Base-by-base conservation (phyloP, 2,888 invertebrate species). In the Euzetes globulus region DNA sequence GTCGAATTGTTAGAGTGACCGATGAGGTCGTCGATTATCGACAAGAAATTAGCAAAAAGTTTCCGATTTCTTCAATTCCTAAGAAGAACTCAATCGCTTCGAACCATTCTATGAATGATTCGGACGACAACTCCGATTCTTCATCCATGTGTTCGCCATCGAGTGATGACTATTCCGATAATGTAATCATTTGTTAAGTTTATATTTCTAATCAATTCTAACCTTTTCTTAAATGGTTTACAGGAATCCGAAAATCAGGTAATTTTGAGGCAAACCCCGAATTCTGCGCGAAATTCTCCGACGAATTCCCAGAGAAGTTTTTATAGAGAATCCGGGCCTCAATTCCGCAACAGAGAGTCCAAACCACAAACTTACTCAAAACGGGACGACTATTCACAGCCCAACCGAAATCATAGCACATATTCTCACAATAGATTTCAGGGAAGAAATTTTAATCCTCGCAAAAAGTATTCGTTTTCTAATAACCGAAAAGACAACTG, bases 1-100 rank as follows among this genome's bases (percentile, higher is more conserved):
- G 94, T 52, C 89, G 96, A 80, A 91, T 97, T 79, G 88, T 97
- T 80, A 88, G 92, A 80, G 91, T 97, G 75, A 94, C 95, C 63
- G 94, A 96, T 84, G 93, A 94, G 85, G 95, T 97, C 65, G 87
- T 90, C 77, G 86, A 87, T 41, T 90, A 90, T 81, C 85, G 91
- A 73, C 83, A 84, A 76, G 88, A 88, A 87, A 87, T 90, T 76
- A 86, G 87, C 79, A 86, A 87, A 78, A 86, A 80, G 60, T 86
- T 86, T 79, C 83, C 83, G 17, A 76, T 82, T 47, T 73, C 78
- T 5, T 22, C 83, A 17, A 76, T 82, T 47, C 74, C 78, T 5
- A 70, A 70, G 47, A 47, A 70, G 19, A 45, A 47, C 68, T 68
- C 68, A 27, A 70, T 70, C 17, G 25, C 70, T 22, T 47, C 41